A percentile compares a stretch with the other conserved stretches of the same genome.
Evolutionary conservation across 2,888 invertebrate genomes (phyloP).

Genomic region (Ochropleura plecta): DNA sequence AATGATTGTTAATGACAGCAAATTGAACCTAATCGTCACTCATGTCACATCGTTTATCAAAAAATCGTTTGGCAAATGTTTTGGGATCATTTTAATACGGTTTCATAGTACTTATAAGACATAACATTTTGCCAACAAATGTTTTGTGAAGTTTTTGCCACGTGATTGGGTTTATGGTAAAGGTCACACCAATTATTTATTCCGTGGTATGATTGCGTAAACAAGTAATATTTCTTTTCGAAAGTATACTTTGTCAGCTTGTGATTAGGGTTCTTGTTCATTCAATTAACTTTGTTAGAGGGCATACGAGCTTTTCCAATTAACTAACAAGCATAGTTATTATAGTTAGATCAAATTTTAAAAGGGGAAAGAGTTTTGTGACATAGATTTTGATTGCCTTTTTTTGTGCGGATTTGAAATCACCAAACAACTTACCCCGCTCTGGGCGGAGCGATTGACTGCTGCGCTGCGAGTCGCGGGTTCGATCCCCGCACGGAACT

Average conservation of each 20-base stretch:
- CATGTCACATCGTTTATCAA: not conserved
- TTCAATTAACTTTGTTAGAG: not conserved
- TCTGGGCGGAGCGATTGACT: too few species aligned
- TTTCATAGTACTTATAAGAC: constrained; percentile 1
- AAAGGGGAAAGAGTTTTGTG: too few species aligned
- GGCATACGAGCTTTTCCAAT: not conserved
- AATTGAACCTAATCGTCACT: constrained; percentile 27
- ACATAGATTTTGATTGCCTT: too few species aligned
- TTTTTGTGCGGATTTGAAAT: too few species aligned
- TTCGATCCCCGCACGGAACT: too few species aligned
- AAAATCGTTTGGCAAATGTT: not conserved
- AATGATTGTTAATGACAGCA: constrained; percentile 7
- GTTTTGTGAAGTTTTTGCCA: constrained; percentile 10
- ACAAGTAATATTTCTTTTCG: not conserved
- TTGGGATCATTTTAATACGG: not conserved
- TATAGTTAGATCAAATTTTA: not conserved
- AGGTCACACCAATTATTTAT: constrained; percentile 16
- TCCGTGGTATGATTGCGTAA: constrained; percentile 10
- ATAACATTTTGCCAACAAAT: not conserved
- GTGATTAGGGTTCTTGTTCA: not conserved
- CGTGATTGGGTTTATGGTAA: constrained; percentile 28
- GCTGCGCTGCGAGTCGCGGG: too few species aligned
- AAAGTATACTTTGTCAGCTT: not conserved
- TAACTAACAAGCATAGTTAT: not conserved
- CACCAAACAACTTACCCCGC: too few species aligned